Base-by-base conservation (phyloP, 2,888 invertebrate genomes). In the Pandemis cinnamomeana region DNA sequence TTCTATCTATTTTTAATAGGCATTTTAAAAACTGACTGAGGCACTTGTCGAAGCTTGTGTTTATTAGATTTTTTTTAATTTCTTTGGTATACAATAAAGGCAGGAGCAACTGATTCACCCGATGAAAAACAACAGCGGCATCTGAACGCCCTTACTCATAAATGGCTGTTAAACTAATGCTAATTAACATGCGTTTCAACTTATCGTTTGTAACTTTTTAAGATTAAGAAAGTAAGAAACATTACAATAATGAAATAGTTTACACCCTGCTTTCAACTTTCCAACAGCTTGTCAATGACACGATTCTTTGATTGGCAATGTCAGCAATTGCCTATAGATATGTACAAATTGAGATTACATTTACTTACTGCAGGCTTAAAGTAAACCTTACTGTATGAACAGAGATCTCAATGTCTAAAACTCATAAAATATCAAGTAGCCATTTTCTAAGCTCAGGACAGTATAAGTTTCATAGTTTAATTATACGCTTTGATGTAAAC, bases 211-310 rank as follows among this genome's bases (percentile, higher is more conserved):
- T 36, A 36, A 36, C 27, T 36, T 36, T 4, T 36, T 36, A 4
- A 4, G 27, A 36, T 36, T 36, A 36, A 4, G 27, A 36, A 2
- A 36, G 15, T 77, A 70, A 83, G 83, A 82, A 85, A 83, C 78
- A 77, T 78, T 64, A 36, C n/a, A 13, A 44, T 77, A 71, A 55
- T 41, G 11, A 27, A 67, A 66, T 51, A 53, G n/a, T 48, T 64
- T 5, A 48, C 48, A 48, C 67, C 41, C 41, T 67, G 80, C 82
- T 83, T 80, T 83, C 84, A 71, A 86, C 86, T 87, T 86, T 86
- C 87, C 79, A 83, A 78, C 77, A 76, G 81, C 27, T 84, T 84
- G 79, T 81, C 72, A 83, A 84, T 81, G 76, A 79, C 42, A 15
- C 2, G 13, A 13, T 3, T 44, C 15, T 53, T 36, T 36, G 71